These are phyloP conservation scores for Atlantisia rogersi DNA, from an alignment of 2,113 vertebrate species.

Conservation along the genomic window DNA sequence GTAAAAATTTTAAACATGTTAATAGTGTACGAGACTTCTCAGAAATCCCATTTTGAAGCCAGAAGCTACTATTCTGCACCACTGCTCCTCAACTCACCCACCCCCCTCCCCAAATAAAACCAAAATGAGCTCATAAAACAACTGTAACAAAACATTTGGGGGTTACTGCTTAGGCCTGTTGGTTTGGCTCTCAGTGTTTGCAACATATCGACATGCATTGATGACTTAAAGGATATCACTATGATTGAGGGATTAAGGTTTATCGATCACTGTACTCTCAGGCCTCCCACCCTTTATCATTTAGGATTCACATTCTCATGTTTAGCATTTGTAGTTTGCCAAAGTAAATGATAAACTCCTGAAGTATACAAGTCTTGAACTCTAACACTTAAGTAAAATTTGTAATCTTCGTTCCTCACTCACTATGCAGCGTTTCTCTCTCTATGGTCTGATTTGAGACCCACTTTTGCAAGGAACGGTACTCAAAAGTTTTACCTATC, in stretches of 20 bases:
- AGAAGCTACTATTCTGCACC: not conserved
- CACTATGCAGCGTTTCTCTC: not conserved
- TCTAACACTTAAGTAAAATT: not conserved
- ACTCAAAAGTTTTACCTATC: not conserved
- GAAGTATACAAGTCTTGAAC: not conserved
- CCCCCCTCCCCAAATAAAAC: too few species aligned
- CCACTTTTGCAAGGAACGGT: not conserved
- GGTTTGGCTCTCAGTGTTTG: not conserved
- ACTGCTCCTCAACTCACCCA: too few species aligned
- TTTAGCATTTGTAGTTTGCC: not conserved
- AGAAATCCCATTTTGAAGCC: not conserved
- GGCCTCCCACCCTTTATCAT: not conserved
- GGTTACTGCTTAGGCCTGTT: not conserved
- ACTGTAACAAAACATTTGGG: not conserved
- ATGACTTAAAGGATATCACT: not conserved
- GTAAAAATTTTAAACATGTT: not conserved
- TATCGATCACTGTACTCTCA: not conserved
- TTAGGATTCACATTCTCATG: not conserved
- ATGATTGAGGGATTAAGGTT: not conserved
- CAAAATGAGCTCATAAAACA: not conserved
- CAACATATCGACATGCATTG: not conserved
- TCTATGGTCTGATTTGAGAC: not conserved
- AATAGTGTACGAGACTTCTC: not conserved
- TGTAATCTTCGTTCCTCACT: not conserved
- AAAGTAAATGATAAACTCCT: not conserved